These are phyloP conservation scores for Cheilosia vulpina DNA, from an alignment of 2,888 invertebrate genomes.

Conservation along the genomic window DNA sequence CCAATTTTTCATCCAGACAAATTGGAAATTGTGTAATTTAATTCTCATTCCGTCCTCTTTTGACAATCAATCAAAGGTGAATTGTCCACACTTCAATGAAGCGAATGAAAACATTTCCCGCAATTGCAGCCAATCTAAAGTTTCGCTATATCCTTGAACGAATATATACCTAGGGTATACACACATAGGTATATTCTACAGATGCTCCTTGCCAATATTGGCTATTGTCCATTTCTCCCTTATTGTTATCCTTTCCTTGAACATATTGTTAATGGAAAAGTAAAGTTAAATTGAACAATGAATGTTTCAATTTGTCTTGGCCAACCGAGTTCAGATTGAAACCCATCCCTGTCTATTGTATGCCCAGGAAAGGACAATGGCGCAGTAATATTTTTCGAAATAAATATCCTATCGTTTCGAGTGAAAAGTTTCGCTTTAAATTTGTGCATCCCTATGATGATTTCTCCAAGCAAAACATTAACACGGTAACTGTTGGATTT, in stretches of 20 bases:
- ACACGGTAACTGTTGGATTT: neutral
- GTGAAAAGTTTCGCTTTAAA: slow-evolving; percentile 12
- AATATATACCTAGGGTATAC: neutral
- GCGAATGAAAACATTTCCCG: slow-evolving; percentile 50
- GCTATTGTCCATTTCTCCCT: slow-evolving; percentile 44
- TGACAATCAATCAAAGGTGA: slow-evolving; percentile 59
- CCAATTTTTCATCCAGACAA: slow-evolving; percentile 41
- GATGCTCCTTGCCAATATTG: slow-evolving; percentile 53
- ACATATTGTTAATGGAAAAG: slow-evolving; percentile 61
- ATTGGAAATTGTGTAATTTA: neutral
- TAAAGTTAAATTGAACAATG: slow-evolving; percentile 60
- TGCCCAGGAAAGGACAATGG: slow-evolving; percentile 12
- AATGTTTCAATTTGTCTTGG: slow-evolving; percentile 64
- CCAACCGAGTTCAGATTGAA: slow-evolving; percentile 26
- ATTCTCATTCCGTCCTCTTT: too few species aligned
- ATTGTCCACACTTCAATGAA: slow-evolving; percentile 69
- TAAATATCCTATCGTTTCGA: slow-evolving; percentile 4
- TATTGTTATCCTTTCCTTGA: slow-evolving; percentile 51
- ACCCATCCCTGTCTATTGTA: neutral
- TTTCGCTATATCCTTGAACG: slow-evolving; percentile 50
- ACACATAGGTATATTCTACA: neutral
- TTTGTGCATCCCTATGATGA: slow-evolving; percentile 1
- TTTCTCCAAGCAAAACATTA: neutral
- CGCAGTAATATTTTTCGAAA: slow-evolving; percentile 12
- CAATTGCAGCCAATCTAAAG: slow-evolving; percentile 52